Percentiles rank a stretch among this genome's conserved stretches.
These are phyloP conservation scores for Apodemia zela DNA, from an alignment of 2,888 invertebrate species.

Conservation along the genomic window DNA sequence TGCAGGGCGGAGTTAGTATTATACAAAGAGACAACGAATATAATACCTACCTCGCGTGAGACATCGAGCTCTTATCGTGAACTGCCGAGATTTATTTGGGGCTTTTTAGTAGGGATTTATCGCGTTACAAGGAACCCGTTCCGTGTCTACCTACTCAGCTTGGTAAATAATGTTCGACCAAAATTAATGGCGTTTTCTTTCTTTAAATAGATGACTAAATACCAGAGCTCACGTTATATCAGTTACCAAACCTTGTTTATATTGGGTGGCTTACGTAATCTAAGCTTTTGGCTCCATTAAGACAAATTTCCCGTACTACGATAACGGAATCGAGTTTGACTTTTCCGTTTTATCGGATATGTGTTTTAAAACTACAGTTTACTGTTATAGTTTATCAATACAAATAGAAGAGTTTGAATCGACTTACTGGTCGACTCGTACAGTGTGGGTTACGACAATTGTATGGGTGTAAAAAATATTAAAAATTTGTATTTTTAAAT, in stretches of 20 bases:
- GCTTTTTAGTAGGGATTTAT: slow-evolving; percentile 71
- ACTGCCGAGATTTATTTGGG: slow-evolving; percentile 69
- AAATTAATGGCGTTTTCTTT: slow-evolving; percentile 72
- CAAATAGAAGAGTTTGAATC: neutral
- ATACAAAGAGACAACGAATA: slow-evolving; percentile 39
- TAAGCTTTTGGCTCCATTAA: slow-evolving; percentile 63
- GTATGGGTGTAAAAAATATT: neutral
- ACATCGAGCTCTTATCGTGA: slow-evolving; percentile 77
- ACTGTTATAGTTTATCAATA: slow-evolving; percentile 3
- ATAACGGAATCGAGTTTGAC: slow-evolving; percentile 28
- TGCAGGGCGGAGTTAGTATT: slow-evolving; percentile 1
- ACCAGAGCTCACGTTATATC: slow-evolving; percentile 67
- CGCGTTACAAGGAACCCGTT: slow-evolving; percentile 71
- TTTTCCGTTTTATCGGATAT: slow-evolving; percentile 6
- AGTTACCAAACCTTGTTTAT: slow-evolving; percentile 61
- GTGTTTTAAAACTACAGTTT: slow-evolving; percentile 7
- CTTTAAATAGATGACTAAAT: slow-evolving; percentile 79
- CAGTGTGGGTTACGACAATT: neutral
- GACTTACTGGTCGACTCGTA: neutral
- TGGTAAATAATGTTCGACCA: slow-evolving; percentile 72
- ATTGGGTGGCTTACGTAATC: slow-evolving; percentile 63
- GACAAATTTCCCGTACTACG: slow-evolving; percentile 41
- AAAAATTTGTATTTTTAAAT: slow-evolving; percentile 18
- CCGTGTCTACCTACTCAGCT: slow-evolving; percentile 74
- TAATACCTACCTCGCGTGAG: slow-evolving; percentile 75